Conservation (phyloP, 2,888 invertebrate genomes). For the Tipula lateralis region DNA sequence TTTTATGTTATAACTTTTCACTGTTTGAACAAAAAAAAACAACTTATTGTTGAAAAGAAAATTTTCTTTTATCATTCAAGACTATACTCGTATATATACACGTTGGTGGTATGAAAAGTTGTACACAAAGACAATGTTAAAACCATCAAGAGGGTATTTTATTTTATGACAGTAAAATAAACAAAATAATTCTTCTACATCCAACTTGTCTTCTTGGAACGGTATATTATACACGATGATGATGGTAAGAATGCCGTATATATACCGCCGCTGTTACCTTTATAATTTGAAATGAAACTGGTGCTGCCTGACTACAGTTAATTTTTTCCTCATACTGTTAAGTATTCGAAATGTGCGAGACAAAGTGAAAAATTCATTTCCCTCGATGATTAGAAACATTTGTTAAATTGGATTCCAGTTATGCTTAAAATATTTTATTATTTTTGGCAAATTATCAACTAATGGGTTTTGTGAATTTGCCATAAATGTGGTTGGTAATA, state of each 20-base stretch:
- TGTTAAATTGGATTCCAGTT: neutral
- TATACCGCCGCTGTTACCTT: neutral
- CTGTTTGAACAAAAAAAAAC: neutral
- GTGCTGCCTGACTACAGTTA: neutral
- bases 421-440: neutral
- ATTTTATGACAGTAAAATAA: neutral
- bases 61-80: neutral
- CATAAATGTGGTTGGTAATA: no score
- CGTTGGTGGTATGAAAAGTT: neutral
- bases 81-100: neutral
- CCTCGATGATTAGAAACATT: neutral
- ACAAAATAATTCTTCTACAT: neutral
- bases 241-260: neutral
- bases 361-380: neutral
- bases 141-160: conserved; percentile 19
- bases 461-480: neutral
- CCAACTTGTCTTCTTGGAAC: neutral
- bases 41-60: neutral
- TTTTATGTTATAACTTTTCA: neutral
- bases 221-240: neutral
- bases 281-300: neutral
- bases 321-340: neutral
- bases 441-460: neutral
- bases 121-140: neutral
- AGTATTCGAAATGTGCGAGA: neutral